These are phyloP conservation scores for Microplitis demolitor DNA, from an alignment of 1,140 invertebrate genomes.

Conservation along the genomic window DNA sequence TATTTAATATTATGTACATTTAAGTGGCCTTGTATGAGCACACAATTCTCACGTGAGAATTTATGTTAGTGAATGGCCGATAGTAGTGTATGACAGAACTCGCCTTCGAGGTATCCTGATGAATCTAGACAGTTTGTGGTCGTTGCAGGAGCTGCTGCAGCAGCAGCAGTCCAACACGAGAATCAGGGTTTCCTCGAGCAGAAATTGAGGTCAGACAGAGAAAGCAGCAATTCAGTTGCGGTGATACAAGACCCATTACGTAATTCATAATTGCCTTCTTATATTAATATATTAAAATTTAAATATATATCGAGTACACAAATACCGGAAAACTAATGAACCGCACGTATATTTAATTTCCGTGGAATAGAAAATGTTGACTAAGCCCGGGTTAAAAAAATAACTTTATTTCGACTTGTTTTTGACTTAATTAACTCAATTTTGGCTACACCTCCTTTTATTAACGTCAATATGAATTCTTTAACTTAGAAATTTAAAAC, in stretches of 20 bases:
- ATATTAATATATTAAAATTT: constrained; percentile 32
- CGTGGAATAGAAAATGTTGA: background rate
- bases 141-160: background rate
- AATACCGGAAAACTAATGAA: constrained; percentile 22
- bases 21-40: constrained; percentile 16
- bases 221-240: constrained; percentile 42
- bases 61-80: constrained; percentile 14
- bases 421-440: background rate
- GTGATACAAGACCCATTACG: constrained; percentile 46
- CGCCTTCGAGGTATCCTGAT: constrained; percentile 15
- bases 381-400: background rate
- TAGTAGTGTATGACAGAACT: background rate
- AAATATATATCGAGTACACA: constrained; percentile 19
- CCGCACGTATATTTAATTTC: background rate
- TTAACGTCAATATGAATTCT: background rate
- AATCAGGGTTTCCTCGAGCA: constrained; percentile 40
- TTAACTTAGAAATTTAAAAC: background rate
- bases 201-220: constrained; percentile 53
- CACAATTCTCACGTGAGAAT: constrained; percentile 27
- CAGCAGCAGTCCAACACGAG: constrained; percentile 8
- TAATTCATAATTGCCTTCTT: constrained; percentile 46
- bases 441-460: too few species aligned
- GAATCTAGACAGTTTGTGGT: constrained; percentile 15
- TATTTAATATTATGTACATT: background rate
- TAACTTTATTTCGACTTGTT: background rate